phyloP scores from a whole-genome alignment of 2,113 vertebrate genomes.

The Sinocyclocheilus rhinocerous region DNA sequence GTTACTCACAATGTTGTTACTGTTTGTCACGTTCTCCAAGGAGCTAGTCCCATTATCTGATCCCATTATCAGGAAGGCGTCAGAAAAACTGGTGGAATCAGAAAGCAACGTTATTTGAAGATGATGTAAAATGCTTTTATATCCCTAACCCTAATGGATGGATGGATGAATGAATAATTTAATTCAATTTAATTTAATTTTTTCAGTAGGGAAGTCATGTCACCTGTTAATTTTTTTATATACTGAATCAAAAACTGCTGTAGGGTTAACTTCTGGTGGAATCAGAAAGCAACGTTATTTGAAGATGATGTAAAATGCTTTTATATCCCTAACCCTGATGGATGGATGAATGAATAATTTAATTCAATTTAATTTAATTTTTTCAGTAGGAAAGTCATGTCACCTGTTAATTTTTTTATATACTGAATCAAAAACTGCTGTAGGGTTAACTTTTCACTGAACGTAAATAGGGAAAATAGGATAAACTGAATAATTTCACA shows the following conservation, averaged over 20 bases:
- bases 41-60: background rate
- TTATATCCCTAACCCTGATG: background rate
- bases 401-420: background rate
- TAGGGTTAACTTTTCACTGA: background rate
- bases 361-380: background rate
- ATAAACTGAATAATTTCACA: too few relatives aligned
- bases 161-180: too few relatives aligned
- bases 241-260: background rate
- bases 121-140: background rate
- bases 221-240: background rate
- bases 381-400: background rate
- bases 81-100: conserved; percentile 29
- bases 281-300: background rate
- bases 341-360: too few relatives aligned
- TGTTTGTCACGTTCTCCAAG: background rate
- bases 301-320: background rate
- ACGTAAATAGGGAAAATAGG: background rate
- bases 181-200: background rate
- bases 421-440: background rate
- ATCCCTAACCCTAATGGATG: background rate
- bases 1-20: conserved; percentile 58
- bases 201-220: background rate
- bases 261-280: background rate
- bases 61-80: conserved; percentile 47
- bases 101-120: background rate